Base-by-base conservation (phyloP, 1,140 invertebrate species). In the Dinothrombium tinctorium region DNA sequence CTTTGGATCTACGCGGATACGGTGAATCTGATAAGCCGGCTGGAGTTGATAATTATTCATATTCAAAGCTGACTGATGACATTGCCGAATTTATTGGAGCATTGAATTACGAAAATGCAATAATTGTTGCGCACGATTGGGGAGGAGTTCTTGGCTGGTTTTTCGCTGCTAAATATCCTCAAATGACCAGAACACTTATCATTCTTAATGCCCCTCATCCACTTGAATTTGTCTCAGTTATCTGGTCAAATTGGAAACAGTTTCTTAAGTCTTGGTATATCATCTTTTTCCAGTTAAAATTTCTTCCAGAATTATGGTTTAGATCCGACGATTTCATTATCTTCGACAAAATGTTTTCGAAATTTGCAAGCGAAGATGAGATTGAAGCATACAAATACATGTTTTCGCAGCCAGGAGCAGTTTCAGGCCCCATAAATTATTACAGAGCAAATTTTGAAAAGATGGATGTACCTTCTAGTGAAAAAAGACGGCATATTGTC, bases 1-100 rank as follows among this genome's bases (percentile, higher is more conserved):
- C 76, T 15, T 53, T 82, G 37, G 77, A 81, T 59, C 55, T 77
- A 46, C 71, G 79, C 58, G 78, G 79, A 21, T 84, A 77, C 53
- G 74, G 73, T 4, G 72, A 78, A 49, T 76, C 76, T 2, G 76
- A 80, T 46, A 79, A 80, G 55, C 77, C 77, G n/a, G 50, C 51
- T 15, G 67, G 63, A 26, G 57, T 66, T 23, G 53, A 58, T 21
- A 62, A 62, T 31, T 84, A 84, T 51, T 58, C 56, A 37, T 59
- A 73, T 15, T 57, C 68, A 23, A 59, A 61, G 31, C 52, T 83
- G 14, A 56, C 71, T 6, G 61, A 68, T 25, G 79, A 84, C 59
- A 51, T 81, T 2, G 61, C 63, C 39, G 56, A 31, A 22, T 22
- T 45, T 2, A 45, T 44, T 1, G 2, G 9, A 14, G 19, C 4